These are phyloP conservation scores for Poeciliopsis turrubarensis DNA, from an alignment of 2,113 vertebrate species.

Conservation along the genomic window DNA sequence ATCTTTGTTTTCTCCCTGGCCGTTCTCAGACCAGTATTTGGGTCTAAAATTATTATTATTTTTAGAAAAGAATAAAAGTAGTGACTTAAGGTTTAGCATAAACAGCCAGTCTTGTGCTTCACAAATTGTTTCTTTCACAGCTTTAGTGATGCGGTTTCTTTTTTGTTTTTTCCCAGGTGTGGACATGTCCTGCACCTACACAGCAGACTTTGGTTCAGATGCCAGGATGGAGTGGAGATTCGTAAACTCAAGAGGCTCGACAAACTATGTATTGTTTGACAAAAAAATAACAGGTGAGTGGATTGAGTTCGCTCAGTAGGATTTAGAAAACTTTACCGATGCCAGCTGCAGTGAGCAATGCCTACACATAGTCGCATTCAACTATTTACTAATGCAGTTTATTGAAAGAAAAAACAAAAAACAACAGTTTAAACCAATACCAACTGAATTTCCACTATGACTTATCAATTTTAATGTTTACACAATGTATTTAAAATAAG, in stretches of 20 bases:
- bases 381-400: not conserved
- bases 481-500: too few species aligned
- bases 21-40: too few species aligned
- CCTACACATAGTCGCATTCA: not conserved
- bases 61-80: too few species aligned
- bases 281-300: conserved; percentile 66
- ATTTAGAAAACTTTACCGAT: not conserved
- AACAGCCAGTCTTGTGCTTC: too few species aligned
- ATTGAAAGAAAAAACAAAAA: not conserved
- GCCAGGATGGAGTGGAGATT: conserved; percentile 81
- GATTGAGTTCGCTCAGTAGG: not conserved
- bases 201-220: conserved; percentile 69
- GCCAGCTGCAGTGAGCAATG: too few species aligned
- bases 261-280: conserved; percentile 67
- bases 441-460: not conserved
- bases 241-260: conserved; percentile 53
- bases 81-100: too few species aligned
- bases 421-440: not conserved
- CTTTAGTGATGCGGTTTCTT: not conserved
- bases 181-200: conserved; percentile 67
- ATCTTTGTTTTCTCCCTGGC: too few species aligned
- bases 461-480: too few species aligned
- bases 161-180: conserved; percentile 51
- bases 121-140: not conserved
- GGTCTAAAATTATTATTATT: too few species aligned